phyloP scores from a whole-genome alignment of 2,888 invertebrate species.

The Micoletzkya japonica region DNA sequence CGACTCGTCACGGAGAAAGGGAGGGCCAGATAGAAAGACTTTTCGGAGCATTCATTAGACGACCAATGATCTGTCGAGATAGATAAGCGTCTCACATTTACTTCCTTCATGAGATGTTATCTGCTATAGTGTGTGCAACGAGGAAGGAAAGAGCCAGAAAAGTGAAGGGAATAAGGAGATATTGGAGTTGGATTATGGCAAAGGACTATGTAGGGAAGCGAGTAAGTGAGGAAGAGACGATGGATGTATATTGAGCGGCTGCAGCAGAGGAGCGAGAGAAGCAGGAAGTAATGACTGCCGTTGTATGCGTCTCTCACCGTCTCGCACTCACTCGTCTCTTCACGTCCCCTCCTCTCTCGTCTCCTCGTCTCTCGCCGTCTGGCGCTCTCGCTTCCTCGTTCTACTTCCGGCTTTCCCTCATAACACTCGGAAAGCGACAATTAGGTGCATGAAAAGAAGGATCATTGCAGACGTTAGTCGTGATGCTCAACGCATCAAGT shows the following conservation, averaged over 20 bases:
- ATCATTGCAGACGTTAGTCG: too few species aligned
- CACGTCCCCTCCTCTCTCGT: constrained; percentile 10
- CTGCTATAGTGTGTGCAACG: too few species aligned
- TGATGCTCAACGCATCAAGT: too few species aligned
- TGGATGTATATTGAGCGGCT: constrained; percentile 3
- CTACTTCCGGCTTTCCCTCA: background rate
- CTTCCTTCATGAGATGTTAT: too few species aligned
- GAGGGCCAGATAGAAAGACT: too few species aligned
- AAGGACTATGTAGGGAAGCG: background rate
- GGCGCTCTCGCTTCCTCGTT: background rate
- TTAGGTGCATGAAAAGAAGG: too few species aligned
- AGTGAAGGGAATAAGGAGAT: too few species aligned
- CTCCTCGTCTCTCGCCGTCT: background rate
- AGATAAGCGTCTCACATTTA: too few species aligned
- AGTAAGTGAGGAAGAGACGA: background rate
- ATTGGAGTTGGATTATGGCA: background rate
- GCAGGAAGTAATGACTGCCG: constrained; percentile 26
- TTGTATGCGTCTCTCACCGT: constrained; percentile 18
- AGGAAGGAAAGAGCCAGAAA: too few species aligned
- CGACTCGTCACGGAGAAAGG: too few species aligned
- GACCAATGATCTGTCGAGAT: too few species aligned
- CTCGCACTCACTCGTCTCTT: background rate
- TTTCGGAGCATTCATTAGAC: too few species aligned
- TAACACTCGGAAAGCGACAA: background rate
- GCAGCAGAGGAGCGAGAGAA: constrained; percentile 7